Evolutionary conservation across 2,113 vertebrate species (phyloP), one percentile per base, ranked within the genome.

Genomic region (Terrapene triunguis): DNA sequence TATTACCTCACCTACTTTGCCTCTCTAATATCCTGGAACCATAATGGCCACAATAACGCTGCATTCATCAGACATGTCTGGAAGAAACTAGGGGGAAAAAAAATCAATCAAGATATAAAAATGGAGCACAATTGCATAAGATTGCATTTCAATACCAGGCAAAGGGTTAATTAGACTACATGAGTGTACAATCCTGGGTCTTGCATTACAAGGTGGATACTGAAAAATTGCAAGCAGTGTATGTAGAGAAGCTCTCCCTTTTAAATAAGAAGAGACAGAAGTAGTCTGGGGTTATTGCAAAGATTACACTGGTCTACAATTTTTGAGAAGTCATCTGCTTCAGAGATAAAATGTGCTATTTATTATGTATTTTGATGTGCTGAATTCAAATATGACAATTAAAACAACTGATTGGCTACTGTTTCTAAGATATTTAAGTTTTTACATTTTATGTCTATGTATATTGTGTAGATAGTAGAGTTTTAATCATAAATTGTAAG

Each of bases 141-240:
- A 22, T 83, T 44, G 44, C 53, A 84, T 78, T 21, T 69, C 29
- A 21, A 27, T 57, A 25, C 44, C 48, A 19, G 1, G 53, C 55
- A n/a, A 94, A 89, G 10, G 5, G 5, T 57, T 62, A 62, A 16
- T 35, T 84, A 54, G 53, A 54, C 53, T 54, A 59, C 5, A 59
- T 7, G 76, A 59, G 17, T 0, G 0, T 8, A 13, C 25, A 59
- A 4, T 8, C 44, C 1, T 74, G 17, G 5, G 6, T 83, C 69
- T 88, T 5, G 10, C 21, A 29, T 25, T 21, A n/a, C 47, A 80
- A 51, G 48, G 10, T 35, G 9, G 19, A 35, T 6, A 53, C 8
- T 24, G 79, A 53, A n/a, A 81, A 54, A 24, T 53, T 81, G 10
- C 8, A 54, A 53, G 50, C n/a, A 50, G 78, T 17, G 24, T 54